These are phyloP conservation scores for Tragopan temminckii DNA, from an alignment of 2,797 vertebrate genomes.

Conservation along the genomic window DNA sequence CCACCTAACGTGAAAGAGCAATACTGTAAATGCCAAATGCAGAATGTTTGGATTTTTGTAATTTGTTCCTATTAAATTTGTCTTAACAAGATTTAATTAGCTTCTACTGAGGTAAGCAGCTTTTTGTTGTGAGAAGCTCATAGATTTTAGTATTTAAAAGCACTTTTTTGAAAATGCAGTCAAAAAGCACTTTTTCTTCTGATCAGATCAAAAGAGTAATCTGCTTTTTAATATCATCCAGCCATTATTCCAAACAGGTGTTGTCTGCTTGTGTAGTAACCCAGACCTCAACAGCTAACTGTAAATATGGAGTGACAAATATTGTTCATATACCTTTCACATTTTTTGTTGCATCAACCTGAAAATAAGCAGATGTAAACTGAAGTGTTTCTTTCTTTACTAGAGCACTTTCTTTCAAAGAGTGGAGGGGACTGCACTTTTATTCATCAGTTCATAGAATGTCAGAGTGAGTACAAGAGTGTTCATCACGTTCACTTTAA, in stretches of 20 bases:
- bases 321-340: slow-evolving; percentile 35
- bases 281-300: not conserved
- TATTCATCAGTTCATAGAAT: slow-evolving; percentile 96
- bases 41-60: not conserved
- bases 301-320: slow-evolving; percentile 1
- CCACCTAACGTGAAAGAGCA: not conserved
- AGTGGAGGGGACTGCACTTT: slow-evolving; percentile 95
- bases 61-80: not conserved
- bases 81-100: not conserved
- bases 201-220: not conserved
- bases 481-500: slow-evolving; percentile 83
- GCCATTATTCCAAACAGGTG: slow-evolving; percentile 11
- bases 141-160: not conserved
- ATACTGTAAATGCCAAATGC: not conserved
- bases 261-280: slow-evolving; percentile 45
- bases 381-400: slow-evolving; percentile 91
- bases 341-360: slow-evolving; percentile 54
- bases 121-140: not conserved
- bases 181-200: not conserved
- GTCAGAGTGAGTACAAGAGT: slow-evolving; percentile 95
- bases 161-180: not conserved
- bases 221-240: not conserved
- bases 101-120: not conserved
- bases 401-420: slow-evolving; percentile 98
- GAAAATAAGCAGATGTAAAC: slow-evolving; percentile 66